Evolutionary conservation across 2,888 invertebrate species (phyloP), one percentile per base, ranked within the genome.

Genomic region (Xestia xanthographa): DNA sequence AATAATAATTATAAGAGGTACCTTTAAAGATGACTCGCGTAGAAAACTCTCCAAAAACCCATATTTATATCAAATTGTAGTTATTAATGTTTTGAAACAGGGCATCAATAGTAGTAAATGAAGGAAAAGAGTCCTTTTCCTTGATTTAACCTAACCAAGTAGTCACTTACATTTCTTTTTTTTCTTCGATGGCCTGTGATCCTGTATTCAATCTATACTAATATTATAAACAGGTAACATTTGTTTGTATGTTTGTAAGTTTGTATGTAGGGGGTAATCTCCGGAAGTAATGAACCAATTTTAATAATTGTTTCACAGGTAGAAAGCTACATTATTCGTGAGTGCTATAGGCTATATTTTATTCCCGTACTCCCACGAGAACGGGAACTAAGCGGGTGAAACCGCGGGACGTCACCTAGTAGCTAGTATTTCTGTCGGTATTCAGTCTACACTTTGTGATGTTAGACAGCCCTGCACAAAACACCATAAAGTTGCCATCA

Each of bases 401-500:
- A n/a, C n/a, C n/a, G n/a, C n/a, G n/a, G n/a, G n/a, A n/a, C n/a
- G n/a, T n/a, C n/a, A n/a, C n/a, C n/a, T n/a, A n/a, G n/a, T n/a
- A n/a, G n/a, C n/a, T n/a, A n/a, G n/a, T 9, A 14, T 29, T 26
- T n/a, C 63, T 12, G 26, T 26, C 62, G 56, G 5, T 56, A 56
- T 56, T 34, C 4, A 34, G 9, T 22, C 17, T 50, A 22, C 38
- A 38, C 0, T 79, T 20, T 17, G 38, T 20, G 17, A 20, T 34
- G 5, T 41, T 56, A 65, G 78, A 69, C 79, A 82, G 26, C 85
- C 87, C 88, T 88, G 56, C 17, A 60, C 56, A 67, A 72, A 77
- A 82, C 77, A 77, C 86, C 80, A 87, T 89, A 89, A 90, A 89
- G 85, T 87, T 87, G 81, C 80, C 77, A 81, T 79, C 79, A 87